Evolutionary conservation across 2,113 vertebrate genomes (phyloP).

Genomic region (Sinocyclocheilus maitianheensis): DNA sequence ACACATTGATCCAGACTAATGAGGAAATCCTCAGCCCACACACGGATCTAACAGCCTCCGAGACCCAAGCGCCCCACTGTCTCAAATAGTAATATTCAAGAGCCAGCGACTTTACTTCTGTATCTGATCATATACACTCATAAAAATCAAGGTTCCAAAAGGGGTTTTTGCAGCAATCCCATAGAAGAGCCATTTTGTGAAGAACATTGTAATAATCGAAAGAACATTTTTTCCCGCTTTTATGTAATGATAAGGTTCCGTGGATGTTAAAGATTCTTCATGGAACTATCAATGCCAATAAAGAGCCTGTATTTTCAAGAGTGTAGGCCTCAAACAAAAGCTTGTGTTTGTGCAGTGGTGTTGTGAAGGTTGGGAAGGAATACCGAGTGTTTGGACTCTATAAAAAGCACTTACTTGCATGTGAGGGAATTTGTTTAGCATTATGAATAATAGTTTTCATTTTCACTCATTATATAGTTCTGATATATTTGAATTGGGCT

Average conservation of each 20-base stretch:
- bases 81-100: slow-evolving; percentile 17
- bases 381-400: background rate
- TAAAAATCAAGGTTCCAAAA: background rate
- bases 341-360: background rate
- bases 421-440: slow-evolving; percentile 30
- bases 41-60: slow-evolving; percentile 44
- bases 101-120: background rate
- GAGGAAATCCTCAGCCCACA: slow-evolving; percentile 56
- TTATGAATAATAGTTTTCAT: slow-evolving; percentile 38
- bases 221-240: too few relatives aligned
- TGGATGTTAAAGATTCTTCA: background rate
- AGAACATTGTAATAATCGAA: too few relatives aligned
- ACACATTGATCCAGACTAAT: slow-evolving; percentile 57
- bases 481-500: slow-evolving; percentile 39
- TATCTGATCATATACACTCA: background rate
- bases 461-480: slow-evolving; percentile 41
- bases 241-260: too few relatives aligned
- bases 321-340: background rate
- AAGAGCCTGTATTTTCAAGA: too few relatives aligned
- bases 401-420: slow-evolving; percentile 14
- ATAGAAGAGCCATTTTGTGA: background rate
- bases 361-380: background rate
- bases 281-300: too few relatives aligned
- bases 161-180: background rate
- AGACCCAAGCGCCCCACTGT: background rate